Conservation (phyloP, 2,113 vertebrate species). For the Cyprinodon brontotheroides region DNA sequence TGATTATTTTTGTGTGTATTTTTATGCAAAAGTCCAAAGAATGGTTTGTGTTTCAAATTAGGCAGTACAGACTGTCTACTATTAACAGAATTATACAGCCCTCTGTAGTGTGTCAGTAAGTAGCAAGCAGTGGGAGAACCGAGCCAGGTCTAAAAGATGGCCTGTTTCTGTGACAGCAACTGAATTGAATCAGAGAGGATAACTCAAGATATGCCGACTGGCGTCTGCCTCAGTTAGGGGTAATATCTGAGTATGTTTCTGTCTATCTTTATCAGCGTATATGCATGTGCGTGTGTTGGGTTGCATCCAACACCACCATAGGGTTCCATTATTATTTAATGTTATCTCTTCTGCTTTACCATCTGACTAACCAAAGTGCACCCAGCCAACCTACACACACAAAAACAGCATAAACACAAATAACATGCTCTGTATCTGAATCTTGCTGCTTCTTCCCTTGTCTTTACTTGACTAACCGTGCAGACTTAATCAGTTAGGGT, state of each 20-base stretch:
- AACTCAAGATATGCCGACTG: conserved; percentile 46
- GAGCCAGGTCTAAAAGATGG: background rate
- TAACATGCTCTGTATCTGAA: conserved; percentile 20
- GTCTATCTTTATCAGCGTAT: conserved; percentile 10
- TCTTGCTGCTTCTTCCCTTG: conserved; percentile 38
- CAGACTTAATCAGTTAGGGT: conserved; percentile 20
- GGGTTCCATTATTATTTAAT: conserved; percentile 67
- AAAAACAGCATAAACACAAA: background rate
- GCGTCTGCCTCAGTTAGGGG: conserved; percentile 54
- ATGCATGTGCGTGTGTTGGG: conserved; percentile 15
- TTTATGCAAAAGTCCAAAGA: no score
- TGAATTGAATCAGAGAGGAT: conserved; percentile 54
- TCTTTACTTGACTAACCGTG: conserved; percentile 44
- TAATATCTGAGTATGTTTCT: conserved; percentile 38
- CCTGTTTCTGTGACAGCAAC: conserved; percentile 37
- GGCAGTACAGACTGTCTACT: background rate
- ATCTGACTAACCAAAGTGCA: conserved; percentile 57
- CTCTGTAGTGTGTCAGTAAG: background rate
- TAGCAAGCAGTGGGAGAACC: background rate
- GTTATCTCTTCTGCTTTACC: conserved; percentile 65
- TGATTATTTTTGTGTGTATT: background rate
- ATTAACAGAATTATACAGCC: background rate
- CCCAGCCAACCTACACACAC: conserved; percentile 3
- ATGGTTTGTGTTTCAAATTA: background rate
- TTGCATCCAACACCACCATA: conserved; percentile 64